These are phyloP conservation scores for Cynopterus brachyotis DNA, from an alignment of 2,113 vertebrate genomes.

Conservation along the genomic window DNA sequence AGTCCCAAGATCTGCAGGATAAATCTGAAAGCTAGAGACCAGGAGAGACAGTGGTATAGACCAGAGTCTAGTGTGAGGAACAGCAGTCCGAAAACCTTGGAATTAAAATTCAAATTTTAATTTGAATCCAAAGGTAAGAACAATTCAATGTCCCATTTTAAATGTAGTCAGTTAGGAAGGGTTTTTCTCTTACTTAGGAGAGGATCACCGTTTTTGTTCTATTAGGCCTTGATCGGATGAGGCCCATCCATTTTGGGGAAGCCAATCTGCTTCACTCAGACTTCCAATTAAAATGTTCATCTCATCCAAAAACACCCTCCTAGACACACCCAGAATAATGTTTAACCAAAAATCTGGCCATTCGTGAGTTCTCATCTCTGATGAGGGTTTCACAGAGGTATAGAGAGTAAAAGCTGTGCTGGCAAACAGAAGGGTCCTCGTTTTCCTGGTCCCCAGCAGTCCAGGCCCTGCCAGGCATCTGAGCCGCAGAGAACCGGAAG, in stretches of 20 bases:
- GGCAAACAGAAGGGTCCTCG: not conserved
- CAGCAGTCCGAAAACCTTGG: not conserved
- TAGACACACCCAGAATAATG: not conserved
- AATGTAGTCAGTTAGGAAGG: not conserved
- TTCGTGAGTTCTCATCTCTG: not conserved
- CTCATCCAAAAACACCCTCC: not conserved
- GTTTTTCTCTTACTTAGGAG: not conserved
- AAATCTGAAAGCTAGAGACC: not conserved
- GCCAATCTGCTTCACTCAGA: not conserved
- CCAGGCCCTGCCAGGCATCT: not conserved
- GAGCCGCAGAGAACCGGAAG: not conserved
- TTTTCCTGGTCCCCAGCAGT: not conserved
- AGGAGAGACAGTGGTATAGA: no score
- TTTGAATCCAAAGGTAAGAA: not conserved
- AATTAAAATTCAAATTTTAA: no score
- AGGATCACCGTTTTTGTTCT: not conserved
- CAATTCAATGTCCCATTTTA: not conserved
- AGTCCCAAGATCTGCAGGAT: not conserved
- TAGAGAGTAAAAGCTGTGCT: not conserved
- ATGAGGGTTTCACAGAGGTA: not conserved
- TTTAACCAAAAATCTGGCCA: not conserved
- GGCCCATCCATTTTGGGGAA: not conserved
- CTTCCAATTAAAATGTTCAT: not conserved
- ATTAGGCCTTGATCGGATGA: not conserved
- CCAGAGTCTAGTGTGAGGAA: not conserved